Conservation (phyloP, 2,113 vertebrate genomes). For the Talpa occidentalis region DNA sequence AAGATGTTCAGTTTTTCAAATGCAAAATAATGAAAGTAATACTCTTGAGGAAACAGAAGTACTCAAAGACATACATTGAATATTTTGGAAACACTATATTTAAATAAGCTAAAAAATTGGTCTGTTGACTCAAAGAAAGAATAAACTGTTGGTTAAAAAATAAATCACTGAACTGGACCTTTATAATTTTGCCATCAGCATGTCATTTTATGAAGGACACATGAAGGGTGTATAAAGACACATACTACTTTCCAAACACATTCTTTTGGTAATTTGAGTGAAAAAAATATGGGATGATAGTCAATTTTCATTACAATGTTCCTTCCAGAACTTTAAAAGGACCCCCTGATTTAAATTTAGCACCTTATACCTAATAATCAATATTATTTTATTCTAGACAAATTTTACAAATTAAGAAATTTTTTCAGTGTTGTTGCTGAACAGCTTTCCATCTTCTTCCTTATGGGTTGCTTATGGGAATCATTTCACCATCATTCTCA, state of each 20-base stretch:
- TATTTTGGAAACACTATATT: background rate
- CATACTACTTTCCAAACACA: background rate
- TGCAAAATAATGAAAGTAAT: background rate
- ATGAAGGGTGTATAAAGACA: background rate
- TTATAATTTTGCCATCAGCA: background rate
- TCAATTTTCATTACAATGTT: constrained; percentile 32
- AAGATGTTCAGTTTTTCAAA: background rate
- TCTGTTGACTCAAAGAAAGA: background rate
- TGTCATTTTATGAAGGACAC: background rate
- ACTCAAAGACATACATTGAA: background rate
- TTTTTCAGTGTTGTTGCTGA: background rate
- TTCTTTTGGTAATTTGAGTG: background rate
- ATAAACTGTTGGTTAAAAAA: background rate
- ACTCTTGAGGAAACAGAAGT: background rate
- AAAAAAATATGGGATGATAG: constrained; percentile 31
- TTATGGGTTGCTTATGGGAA: background rate
- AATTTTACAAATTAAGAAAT: constrained; percentile 37
- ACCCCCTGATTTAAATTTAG: constrained; percentile 50
- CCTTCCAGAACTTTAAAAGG: constrained; percentile 31
- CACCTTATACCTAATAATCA: constrained; percentile 58
- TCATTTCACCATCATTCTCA: constrained; percentile 42
- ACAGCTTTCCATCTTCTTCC: constrained; percentile 4
- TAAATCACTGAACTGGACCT: background rate
- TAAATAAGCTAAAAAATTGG: background rate
- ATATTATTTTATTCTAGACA: constrained; percentile 64